These are phyloP conservation scores for Petrolisthes manimaculis DNA, from an alignment of 2,888 invertebrate species.

Conservation along the genomic window DNA sequence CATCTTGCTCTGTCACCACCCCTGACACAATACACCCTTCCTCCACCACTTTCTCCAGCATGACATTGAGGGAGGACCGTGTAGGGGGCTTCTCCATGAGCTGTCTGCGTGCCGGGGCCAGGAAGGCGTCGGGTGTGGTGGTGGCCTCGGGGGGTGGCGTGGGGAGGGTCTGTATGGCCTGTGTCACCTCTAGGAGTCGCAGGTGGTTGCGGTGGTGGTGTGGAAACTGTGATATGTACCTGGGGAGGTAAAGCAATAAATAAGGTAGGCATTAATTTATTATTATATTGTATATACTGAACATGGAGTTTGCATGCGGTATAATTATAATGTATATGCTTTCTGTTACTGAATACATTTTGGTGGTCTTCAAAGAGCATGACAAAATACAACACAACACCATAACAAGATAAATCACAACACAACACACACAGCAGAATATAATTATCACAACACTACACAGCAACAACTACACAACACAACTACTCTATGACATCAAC, in stretches of 20 bases:
- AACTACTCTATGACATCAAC: background rate
- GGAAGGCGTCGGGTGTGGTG: background rate
- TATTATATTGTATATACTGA: no score
- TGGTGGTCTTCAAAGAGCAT: no score
- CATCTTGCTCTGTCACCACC: background rate
- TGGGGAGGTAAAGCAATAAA: background rate
- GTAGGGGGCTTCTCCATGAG: background rate
- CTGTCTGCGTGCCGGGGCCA: background rate
- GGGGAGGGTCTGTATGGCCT: background rate
- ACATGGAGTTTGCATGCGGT: no score
- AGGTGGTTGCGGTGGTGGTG: background rate
- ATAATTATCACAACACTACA: no score
- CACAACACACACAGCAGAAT: no score
- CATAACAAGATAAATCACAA: no score
- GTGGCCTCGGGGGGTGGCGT: background rate
- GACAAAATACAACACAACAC: no score
- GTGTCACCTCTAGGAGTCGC: background rate
- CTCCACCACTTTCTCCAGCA: background rate
- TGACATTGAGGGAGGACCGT: background rate
- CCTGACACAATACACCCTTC: background rate
- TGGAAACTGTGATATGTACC: background rate
- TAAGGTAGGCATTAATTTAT: no score
- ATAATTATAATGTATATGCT: no score
- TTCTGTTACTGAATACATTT: no score
- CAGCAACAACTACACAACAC: no score